These are phyloP conservation scores for Scortum barcoo DNA, from an alignment of 2,113 vertebrate species.

Conservation along the genomic window DNA sequence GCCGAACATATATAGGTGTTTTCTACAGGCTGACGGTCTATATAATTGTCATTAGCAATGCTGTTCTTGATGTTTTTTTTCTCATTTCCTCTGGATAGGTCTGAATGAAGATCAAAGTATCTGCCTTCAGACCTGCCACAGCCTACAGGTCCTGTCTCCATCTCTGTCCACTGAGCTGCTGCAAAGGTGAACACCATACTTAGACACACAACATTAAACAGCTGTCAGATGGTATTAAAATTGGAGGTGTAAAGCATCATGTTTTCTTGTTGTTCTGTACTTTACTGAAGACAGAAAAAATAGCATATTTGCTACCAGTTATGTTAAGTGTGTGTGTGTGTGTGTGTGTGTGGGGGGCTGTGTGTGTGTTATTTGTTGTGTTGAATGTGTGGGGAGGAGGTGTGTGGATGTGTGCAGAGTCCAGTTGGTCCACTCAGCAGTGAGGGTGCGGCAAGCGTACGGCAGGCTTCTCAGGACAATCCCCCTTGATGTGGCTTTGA, in stretches of 20 bases:
- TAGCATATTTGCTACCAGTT: neutral
- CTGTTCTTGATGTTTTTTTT: neutral
- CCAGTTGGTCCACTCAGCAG: conserved; percentile 92
- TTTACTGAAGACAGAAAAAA: neutral
- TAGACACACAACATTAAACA: neutral
- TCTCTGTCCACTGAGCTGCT: conserved; percentile 92
- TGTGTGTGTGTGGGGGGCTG: conserved; percentile 8
- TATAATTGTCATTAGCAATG: neutral
- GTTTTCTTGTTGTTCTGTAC: neutral
- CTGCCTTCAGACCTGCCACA: conserved; percentile 94
- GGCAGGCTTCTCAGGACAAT: conserved; percentile 94
- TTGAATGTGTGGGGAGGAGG: conserved; percentile 69
- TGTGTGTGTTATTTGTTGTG: too few species aligned
- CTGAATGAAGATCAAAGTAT: conserved; percentile 91
- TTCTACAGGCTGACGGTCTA: neutral
- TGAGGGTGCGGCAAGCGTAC: conserved; percentile 93
- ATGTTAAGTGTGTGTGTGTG: neutral
- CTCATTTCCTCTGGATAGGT: conserved; percentile 82
- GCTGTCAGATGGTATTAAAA: neutral
- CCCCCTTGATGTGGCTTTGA: conserved; percentile 92
- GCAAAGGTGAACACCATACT: conserved; percentile 87
- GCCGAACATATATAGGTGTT: conserved; percentile 16
- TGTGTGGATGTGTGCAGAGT: conserved; percentile 96
- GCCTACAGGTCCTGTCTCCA: conserved; percentile 91
- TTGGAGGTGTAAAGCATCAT: neutral